A percentile compares a stretch with the other conserved stretches of the same genome.
Conservation (phyloP, 1,140 invertebrate species). For the Drosophila obscura region DNA sequence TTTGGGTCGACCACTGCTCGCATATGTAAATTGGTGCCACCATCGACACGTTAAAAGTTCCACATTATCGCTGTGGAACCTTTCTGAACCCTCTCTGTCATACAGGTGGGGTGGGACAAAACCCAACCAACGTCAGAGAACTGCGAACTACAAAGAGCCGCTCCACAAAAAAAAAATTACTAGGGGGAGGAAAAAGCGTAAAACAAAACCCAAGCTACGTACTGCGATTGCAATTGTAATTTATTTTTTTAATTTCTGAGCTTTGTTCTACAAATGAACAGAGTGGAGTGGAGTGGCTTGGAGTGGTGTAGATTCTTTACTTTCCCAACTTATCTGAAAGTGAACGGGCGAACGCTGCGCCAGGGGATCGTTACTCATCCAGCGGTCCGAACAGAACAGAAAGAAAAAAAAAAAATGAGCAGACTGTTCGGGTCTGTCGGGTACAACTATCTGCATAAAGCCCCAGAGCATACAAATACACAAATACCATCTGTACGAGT, state of each 20-base stretch:
- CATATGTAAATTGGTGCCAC: constrained; percentile 59
- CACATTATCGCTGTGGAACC: constrained; percentile 35
- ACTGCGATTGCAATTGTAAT: constrained; percentile 77
- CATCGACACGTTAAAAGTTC: constrained; percentile 38
- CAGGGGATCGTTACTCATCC: constrained; percentile 55
- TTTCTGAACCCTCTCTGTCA: not conserved
- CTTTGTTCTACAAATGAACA: constrained; percentile 27
- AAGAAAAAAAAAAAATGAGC: constrained; percentile 15
- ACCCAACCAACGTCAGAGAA: constrained; percentile 26
- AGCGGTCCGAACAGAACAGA: constrained; percentile 12
- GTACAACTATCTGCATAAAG: constrained; percentile 59
- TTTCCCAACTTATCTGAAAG: constrained; percentile 80
- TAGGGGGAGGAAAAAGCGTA: constrained; percentile 28
- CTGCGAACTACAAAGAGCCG: constrained; percentile 54
- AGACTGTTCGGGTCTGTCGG: constrained; percentile 60
- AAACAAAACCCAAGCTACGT: constrained; percentile 62
- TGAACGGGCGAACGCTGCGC: constrained; percentile 50
- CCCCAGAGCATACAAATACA: constrained; percentile 25
- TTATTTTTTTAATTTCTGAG: constrained; percentile 40
- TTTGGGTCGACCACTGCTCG: constrained; percentile 32
- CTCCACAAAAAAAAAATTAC: constrained; percentile 17
- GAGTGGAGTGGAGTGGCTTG: no score
- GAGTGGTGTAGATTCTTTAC: constrained; percentile 49
- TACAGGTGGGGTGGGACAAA: constrained; percentile 39
- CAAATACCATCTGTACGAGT: constrained; percentile 12